Evolutionary conservation across 2,888 invertebrate genomes (phyloP).

Genomic region (Diplolepis rosae): DNA sequence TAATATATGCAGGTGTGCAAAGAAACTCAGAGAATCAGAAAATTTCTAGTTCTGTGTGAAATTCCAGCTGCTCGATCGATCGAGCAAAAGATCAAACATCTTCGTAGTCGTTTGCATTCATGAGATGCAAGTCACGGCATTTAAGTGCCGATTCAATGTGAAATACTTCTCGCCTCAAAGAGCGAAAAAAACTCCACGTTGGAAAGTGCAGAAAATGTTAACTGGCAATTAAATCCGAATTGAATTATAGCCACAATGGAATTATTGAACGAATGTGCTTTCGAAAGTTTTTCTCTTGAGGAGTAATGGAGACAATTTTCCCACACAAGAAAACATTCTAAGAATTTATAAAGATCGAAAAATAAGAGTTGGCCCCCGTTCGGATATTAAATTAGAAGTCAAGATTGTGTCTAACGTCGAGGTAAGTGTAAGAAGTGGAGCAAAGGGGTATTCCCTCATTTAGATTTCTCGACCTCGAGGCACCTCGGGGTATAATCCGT

Average conservation of each 20-base stretch:
- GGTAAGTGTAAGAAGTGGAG: conserved; percentile 28
- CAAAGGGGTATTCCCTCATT: conserved; percentile 58
- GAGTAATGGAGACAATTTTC: background rate
- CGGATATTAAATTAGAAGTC: background rate
- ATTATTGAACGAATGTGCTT: background rate
- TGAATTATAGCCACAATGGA: conserved; percentile 3
- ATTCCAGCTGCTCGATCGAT: conserved; percentile 26
- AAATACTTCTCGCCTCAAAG: conserved; percentile 39
- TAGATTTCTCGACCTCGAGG: conserved; percentile 57
- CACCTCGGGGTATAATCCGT: conserved; percentile 67
- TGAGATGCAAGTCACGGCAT: conserved; percentile 39
- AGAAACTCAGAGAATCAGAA: background rate
- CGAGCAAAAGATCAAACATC: conserved; percentile 43
- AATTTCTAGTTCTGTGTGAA: conserved; percentile 15
- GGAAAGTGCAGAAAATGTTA: background rate
- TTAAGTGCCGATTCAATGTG: conserved; percentile 44
- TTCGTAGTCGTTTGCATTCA: conserved; percentile 47
- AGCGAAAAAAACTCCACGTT: conserved; percentile 2
- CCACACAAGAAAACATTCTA: background rate
- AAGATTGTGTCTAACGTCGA: background rate
- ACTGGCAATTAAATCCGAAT: conserved; percentile 25
- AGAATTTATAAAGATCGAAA: background rate
- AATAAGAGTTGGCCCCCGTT: background rate
- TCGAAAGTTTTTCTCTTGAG: background rate
- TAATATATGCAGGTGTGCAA: no score